These are phyloP conservation scores for Paedocypris sp. DNA, from an alignment of 2,113 vertebrate genomes.

Conservation along the genomic window DNA sequence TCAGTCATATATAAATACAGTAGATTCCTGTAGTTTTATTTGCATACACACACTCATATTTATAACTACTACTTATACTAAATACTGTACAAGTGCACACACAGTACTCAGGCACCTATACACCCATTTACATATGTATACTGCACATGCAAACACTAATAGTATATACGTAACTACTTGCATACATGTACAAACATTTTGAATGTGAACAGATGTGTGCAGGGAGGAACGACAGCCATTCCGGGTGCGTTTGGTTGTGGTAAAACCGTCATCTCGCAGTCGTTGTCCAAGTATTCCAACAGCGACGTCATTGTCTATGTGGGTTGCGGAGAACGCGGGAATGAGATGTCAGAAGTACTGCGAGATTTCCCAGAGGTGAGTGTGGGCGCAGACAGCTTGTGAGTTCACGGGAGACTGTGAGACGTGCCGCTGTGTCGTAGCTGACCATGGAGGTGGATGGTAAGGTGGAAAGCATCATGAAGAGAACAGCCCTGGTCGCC, in stretches of 20 bases:
- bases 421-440: conserved; percentile 53
- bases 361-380: conserved; percentile 94
- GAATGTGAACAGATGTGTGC: conserved; percentile 83
- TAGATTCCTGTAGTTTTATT: too few species aligned
- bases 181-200: background rate
- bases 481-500: conserved; percentile 92
- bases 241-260: conserved; percentile 94
- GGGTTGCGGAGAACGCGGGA: conserved; percentile 92
- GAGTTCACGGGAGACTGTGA: background rate
- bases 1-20: too few species aligned
- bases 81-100: too few species aligned
- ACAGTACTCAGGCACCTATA: too few species aligned
- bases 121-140: too few species aligned
- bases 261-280: conserved; percentile 97
- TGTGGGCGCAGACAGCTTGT: background rate
- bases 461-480: conserved; percentile 95
- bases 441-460: conserved; percentile 96
- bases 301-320: conserved; percentile 96
- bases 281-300: conserved; percentile 95
- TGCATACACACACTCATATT: too few species aligned
- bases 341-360: conserved; percentile 98
- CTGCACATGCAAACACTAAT: too few species aligned
- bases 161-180: background rate
- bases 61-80: too few species aligned
- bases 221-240: conserved; percentile 94